These are phyloP conservation scores for Drosophila insularis DNA, from an alignment of 1,140 invertebrate species.

Conservation along the genomic window DNA sequence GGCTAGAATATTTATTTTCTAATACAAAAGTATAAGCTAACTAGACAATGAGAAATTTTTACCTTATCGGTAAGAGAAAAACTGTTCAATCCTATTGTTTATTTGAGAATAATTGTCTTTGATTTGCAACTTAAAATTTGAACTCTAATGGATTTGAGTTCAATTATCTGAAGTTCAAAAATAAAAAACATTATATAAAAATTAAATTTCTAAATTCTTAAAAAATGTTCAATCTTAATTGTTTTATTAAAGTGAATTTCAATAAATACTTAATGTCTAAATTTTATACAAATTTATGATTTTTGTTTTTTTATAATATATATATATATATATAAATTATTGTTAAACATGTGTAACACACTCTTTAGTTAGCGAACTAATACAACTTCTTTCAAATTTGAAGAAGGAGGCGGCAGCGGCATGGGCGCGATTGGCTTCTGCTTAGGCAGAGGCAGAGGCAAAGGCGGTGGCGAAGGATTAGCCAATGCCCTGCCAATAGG, in stretches of 20 bases:
- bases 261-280: conserved; percentile 4
- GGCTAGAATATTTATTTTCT: too few species aligned
- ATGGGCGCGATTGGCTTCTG: not conserved
- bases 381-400: conserved; percentile 58
- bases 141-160: too few species aligned
- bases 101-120: too few species aligned
- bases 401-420: conserved; percentile 20
- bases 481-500: conserved; percentile 56
- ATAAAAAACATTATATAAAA: too few species aligned
- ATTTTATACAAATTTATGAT: conserved; percentile 21
- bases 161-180: too few species aligned
- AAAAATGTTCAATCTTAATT: conserved; percentile 7
- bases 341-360: conserved; percentile 67
- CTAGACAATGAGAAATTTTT: too few species aligned
- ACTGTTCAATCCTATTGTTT: too few species aligned
- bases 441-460: conserved; percentile 15
- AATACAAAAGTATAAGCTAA: too few species aligned
- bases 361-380: conserved; percentile 77
- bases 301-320: conserved; percentile 61
- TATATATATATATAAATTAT: conserved; percentile 68
- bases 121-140: too few species aligned
- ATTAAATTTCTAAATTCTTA: not conserved
- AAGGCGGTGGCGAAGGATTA: conserved; percentile 32
- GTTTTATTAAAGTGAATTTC: conserved; percentile 5
- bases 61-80: too few species aligned